A percentile compares a stretch with the other conserved stretches of the same genome.
Conservation (phyloP, 2,797 vertebrate genomes). For the Telmatherina bonti region DNA sequence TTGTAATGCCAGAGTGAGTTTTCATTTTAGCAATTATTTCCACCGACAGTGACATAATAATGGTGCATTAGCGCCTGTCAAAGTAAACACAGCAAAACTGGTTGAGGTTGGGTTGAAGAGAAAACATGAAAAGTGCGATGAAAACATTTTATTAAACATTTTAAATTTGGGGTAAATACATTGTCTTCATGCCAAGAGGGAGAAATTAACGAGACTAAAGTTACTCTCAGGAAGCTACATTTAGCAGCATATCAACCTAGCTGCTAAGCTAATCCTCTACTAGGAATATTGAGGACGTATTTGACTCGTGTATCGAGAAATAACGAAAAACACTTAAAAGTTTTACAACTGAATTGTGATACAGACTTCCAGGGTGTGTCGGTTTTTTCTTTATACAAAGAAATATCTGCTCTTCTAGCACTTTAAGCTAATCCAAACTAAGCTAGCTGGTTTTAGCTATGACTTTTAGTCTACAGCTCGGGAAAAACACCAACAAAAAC, state of each 20-base stretch:
- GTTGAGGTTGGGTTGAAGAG: background rate
- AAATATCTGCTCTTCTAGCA: background rate
- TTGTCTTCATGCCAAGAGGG: background rate
- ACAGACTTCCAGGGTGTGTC: background rate
- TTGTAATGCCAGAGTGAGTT: constrained; percentile 55
- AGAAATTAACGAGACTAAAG: background rate
- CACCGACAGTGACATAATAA: constrained; percentile 23
- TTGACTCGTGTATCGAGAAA: background rate
- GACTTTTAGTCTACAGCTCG: background rate
- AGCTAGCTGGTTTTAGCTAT: background rate
- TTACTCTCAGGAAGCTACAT: background rate
- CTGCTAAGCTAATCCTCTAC: background rate
- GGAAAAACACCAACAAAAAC: background rate
- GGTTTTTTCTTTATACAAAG: background rate
- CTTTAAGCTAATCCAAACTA: background rate
- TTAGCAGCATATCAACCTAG: background rate
- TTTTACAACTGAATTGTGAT: background rate
- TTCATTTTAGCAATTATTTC: constrained; percentile 39
- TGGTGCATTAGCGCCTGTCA: constrained; percentile 32
- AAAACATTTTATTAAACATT: background rate
- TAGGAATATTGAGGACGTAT: background rate
- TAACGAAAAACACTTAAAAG: background rate
- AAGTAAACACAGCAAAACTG: constrained; percentile 31
- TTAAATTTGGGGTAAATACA: background rate
- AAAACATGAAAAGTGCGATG: background rate